Evolutionary conservation across 2,113 vertebrate genomes (phyloP), one percentile per base, ranked within the genome.

Genomic region (Carassius auratus): DNA sequence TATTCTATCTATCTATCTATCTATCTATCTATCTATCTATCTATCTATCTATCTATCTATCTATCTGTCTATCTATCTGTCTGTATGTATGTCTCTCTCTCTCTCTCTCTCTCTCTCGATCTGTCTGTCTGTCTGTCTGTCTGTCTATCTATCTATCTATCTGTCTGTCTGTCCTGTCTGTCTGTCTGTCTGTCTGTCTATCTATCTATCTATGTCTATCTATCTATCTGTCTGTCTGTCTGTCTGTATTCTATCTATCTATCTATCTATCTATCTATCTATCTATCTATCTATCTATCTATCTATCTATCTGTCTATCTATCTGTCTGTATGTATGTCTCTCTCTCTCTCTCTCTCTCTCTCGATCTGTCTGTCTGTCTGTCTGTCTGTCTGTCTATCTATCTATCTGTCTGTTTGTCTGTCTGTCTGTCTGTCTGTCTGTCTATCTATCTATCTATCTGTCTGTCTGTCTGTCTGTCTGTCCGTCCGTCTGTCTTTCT

Each of bases 41-140:
- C 26, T 17, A 0, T 68, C 64, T 17, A 0, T 33, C 26, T 4
- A 0, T 17, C 14, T 8, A 0, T 68, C 30, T 33, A 1, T 66
- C 64, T 33, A 0, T 66, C 62, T 66, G 0, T 66, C 23, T 14
- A 0, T 66, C 23, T 66, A 3, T 30, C 62, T 30, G 0, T 66
- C 62, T 30, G 0, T 66, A n/a, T n/a, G n/a, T n/a, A n/a, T n/a
- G n/a, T n/a, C n/a, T n/a, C n/a, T n/a, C n/a, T n/a, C n/a, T n/a
- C n/a, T n/a, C n/a, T n/a, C n/a, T n/a, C n/a, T n/a, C n/a, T n/a
- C n/a, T n/a, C n/a, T n/a, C n/a, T n/a, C n/a, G n/a, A n/a, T n/a
- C n/a, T n/a, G n/a, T n/a, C n/a, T n/a, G n/a, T n/a, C n/a, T n/a
- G n/a, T n/a, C n/a, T n/a, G n/a, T n/a, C n/a, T n/a, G n/a, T n/a